Evolutionary conservation across 1,140 invertebrate species (phyloP).

Genomic region (Saccostrea cuccullata): DNA sequence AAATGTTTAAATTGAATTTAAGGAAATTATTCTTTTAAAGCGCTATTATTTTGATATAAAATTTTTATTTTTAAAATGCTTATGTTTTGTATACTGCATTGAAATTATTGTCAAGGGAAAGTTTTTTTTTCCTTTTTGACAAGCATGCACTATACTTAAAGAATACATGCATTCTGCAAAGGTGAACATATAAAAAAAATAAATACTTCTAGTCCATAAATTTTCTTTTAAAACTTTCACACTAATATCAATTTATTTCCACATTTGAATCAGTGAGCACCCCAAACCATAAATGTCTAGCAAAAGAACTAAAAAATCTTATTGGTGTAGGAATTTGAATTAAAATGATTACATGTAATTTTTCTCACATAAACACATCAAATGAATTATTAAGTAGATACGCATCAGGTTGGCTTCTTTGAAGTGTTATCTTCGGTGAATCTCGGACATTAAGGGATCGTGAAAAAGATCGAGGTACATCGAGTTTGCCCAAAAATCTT

Average conservation of each 20-base stretch:
- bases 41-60: background rate
- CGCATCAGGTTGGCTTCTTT: constrained; percentile 2
- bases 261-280: background rate
- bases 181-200: background rate
- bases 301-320: background rate
- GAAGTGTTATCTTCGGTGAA: constrained; percentile 21
- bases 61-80: background rate
- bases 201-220: background rate
- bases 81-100: background rate
- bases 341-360: constrained; percentile 30
- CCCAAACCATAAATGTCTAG: background rate
- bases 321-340: background rate
- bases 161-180: too few species aligned
- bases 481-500: background rate
- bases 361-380: constrained; percentile 36
- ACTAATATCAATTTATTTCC: background rate
- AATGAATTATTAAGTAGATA: constrained; percentile 30
- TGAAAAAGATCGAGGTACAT: constrained; percentile 18
- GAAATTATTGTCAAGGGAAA: background rate
- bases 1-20: background rate
- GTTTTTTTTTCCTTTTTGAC: background rate
- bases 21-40: background rate
- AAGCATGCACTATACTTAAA: too few species aligned
- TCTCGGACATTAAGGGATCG: constrained; percentile 5
- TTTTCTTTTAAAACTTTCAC: background rate